phyloP scores from a whole-genome alignment of 2,888 invertebrate genomes.

The Brachypterus glaber region DNA sequence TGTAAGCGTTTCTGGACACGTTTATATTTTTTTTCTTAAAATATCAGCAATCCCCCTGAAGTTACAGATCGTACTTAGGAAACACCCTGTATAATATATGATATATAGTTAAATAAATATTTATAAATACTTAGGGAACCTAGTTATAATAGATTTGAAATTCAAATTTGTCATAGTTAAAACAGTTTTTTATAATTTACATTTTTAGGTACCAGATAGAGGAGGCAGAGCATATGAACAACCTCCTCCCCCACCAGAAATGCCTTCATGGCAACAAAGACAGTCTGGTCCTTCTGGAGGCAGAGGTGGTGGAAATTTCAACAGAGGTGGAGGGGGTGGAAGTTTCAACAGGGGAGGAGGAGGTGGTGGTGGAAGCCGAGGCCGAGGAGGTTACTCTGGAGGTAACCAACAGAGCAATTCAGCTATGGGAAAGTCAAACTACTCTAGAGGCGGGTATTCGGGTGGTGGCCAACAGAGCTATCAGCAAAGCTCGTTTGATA shows the following conservation, averaged over 20 bases:
- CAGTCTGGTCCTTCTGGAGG: slow-evolving; percentile 43
- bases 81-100: too few relatives aligned
- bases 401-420: too few relatives aligned
- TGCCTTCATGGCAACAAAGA: slow-evolving; percentile 88
- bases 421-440: too few relatives aligned
- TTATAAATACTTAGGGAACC: too few relatives aligned
- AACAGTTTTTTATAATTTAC: neutral
- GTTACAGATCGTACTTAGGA: too few relatives aligned
- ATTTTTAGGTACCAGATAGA: slow-evolving; percentile 74
- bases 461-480: slow-evolving; percentile 24
- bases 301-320: slow-evolving; percentile 38
- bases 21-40: too few relatives aligned
- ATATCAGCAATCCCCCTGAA: too few relatives aligned
- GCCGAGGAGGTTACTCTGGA: slow-evolving; percentile 6
- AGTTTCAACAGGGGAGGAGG: slow-evolving; percentile 32
- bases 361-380: slow-evolving; percentile 11
- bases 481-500: slow-evolving; percentile 20
- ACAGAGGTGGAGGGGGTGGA: slow-evolving; percentile 33
- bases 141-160: too few relatives aligned
- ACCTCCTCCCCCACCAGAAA: slow-evolving; percentile 90
- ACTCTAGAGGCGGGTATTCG: slow-evolving; percentile 15
- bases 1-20: too few relatives aligned
- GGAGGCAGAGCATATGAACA: slow-evolving; percentile 89
- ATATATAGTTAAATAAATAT: too few relatives aligned
- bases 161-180: too few relatives aligned